Evolutionary conservation across 2,888 invertebrate species (phyloP).

Genomic region (Ptilodon capucinus): DNA sequence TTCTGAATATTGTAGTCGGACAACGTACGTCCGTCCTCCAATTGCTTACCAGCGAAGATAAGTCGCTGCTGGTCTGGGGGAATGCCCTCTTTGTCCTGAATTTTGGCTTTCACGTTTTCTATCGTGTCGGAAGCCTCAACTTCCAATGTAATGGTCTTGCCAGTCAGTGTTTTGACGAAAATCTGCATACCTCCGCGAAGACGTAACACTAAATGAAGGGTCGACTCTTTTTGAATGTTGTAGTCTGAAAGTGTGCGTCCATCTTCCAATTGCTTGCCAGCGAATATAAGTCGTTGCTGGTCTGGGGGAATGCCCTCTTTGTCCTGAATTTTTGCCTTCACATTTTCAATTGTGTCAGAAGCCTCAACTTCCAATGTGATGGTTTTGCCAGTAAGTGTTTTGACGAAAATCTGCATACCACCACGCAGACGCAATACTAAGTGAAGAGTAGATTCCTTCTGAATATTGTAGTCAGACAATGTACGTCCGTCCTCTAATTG

Average conservation of each 20-base stretch:
- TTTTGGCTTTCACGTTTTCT: conserved; percentile 50
- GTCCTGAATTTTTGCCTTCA: conserved; percentile 33
- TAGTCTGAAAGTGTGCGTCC: conserved; percentile 39
- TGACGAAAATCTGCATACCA: conserved; percentile 44
- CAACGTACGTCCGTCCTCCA: conserved; percentile 44
- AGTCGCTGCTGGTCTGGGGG: conserved; percentile 49
- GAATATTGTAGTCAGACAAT: conserved; percentile 37
- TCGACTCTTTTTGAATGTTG: conserved; percentile 46
- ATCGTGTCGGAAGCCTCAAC: conserved; percentile 51
- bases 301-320: conserved; percentile 47
- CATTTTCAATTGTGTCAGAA: conserved; percentile 34
- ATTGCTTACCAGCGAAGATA: conserved; percentile 50
- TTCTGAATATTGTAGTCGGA: conserved; percentile 49
- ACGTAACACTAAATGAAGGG: conserved; percentile 37
- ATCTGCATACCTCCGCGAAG: conserved; percentile 46
- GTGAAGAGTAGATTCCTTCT: conserved; percentile 39
- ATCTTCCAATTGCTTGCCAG: conserved; percentile 43
- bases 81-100: conserved; percentile 48
- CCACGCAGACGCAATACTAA: conserved; percentile 37
- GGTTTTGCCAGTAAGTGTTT: conserved; percentile 39
- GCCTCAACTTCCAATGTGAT: conserved; percentile 37
- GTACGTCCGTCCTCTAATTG: conserved; percentile 42
- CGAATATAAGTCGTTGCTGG: conserved; percentile 47
- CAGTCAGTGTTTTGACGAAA: conserved; percentile 41
- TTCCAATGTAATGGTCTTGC: conserved; percentile 44